Base-by-base conservation (phyloP, 2,113 vertebrate species). In the Thalassoma bifasciatum region DNA sequence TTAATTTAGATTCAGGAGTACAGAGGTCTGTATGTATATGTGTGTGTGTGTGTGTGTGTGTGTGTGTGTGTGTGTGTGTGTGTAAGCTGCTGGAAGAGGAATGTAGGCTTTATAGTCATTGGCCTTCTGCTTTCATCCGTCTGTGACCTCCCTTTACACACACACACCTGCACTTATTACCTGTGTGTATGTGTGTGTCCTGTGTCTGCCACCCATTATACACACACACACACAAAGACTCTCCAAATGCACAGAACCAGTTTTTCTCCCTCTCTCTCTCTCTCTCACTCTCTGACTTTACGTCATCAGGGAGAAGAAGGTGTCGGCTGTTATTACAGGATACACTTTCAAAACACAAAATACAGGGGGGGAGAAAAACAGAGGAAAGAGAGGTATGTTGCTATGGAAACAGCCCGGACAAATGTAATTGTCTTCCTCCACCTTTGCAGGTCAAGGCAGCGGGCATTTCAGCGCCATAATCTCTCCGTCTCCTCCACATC, bases 351-450 rank as follows among this genome's bases (percentile, higher is more conserved):
- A 56, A 56, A 19, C 2, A 17, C 13, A 34, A 56, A 34, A 56
- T 30, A 60, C 53, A 37, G 66, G 46, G 65, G 23, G 58, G 17
- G 60, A 1, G 60, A 3, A 66, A 7, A 5, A 2, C 70, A 72
- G 10, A 60, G n/a, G 38, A 53, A 36, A 60, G 47, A 62, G 61
- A 17, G 63, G 30, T 21, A 23, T 49, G 88, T 90, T 91, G 83
- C 90, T 66, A 91, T 92, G 86, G 88, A 77, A 88, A 92, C 89
- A 79, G 69, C 37, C 68, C 53, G 47, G 86, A 87, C 85, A 84
- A 90, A 86, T 53, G 82, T 72, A 83, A 88, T 84, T 83, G 81
- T 86, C 85, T 82, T 37, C 64, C 75, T 88, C 51, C 76, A 75
- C 85, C 83, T 88, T 80, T 85, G 81, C 82, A 81, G 87, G 89